Evolutionary conservation across 2,113 vertebrate species (phyloP), one percentile per base, ranked within the genome.

Genomic region (Geococcyx californianus): DNA sequence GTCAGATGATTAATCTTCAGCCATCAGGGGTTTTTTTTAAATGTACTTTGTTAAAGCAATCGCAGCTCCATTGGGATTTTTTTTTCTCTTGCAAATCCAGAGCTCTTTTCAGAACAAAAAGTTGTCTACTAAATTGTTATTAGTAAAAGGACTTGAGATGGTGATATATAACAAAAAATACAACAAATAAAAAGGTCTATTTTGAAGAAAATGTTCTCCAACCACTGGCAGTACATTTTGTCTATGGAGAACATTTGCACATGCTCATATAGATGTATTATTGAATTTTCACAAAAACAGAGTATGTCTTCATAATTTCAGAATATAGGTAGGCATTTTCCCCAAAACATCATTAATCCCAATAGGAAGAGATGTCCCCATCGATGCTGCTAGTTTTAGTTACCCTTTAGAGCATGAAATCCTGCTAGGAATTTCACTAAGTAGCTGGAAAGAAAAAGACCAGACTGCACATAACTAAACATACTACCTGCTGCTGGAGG

Each of bases 131-230:
- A 16, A 45, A 49, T 13, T 88, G 79, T 67, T 94, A 63, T 56
- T 87, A 40, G 49, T 81, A 82, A 93, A 90, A 95, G 38, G 10
- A 64, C n/a, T 70, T 64, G 80, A 91, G 62, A 90, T 36, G n/a
- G 45, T 94, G 75, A 66, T 75, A 24, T 34, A 34, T 54, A 68
- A 95, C 52, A 84, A 95, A 95, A 89, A 56, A 33, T 6, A 40
- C 21, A 90, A 51, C 36, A 85, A 89, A 90, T 86, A 82, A 70
- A 90, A 96, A 95, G 49, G n/a, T 91, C 62, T 74, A 44, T 45
- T 18, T 94, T 88, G 79, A 78, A 86, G 79, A 93, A 94, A 90
- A 90, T 77, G 60, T 95, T 96, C 93, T 96, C 62, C 64, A 77
- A 76, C 36, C 36, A 60, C 56, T 89, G 83, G 73, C 66, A 75